A percentile compares a stretch with the other conserved stretches of the same genome.
Evolutionary conservation across 92 coral and sea anemone genomes (phyloP).

Genomic region (Paragorgia papillata): DNA sequence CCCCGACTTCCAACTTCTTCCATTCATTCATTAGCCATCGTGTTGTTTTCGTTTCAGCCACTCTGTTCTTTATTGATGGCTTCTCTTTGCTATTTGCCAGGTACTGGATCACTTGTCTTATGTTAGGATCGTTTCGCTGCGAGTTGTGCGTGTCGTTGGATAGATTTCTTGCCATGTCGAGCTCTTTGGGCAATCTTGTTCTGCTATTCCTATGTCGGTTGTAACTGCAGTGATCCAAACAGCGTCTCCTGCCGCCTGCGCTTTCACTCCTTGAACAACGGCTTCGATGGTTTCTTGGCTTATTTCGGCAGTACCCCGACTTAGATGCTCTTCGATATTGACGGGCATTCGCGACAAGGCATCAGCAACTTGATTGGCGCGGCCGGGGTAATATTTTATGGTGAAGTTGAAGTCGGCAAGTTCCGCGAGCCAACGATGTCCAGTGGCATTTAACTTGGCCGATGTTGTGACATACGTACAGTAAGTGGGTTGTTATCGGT

Average conservation of each 20-base stretch:
- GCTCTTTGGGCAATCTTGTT: slow-evolving; percentile 5
- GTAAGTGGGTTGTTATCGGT: slow-evolving; percentile 54
- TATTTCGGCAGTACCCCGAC: slow-evolving; percentile 24
- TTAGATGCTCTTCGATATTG: slow-evolving; percentile 11
- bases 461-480: slow-evolving; percentile 43
- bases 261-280: slow-evolving; percentile 9
- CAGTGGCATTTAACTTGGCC: slow-evolving; percentile 53
- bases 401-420: slow-evolving; percentile 45
- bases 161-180: slow-evolving; percentile 1
- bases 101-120: slow-evolving; percentile 31
- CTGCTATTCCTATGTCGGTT: background rate
- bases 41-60: slow-evolving; percentile 38
- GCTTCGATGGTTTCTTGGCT: slow-evolving; percentile 24
- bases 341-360: slow-evolving; percentile 37
- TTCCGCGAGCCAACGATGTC: slow-evolving; percentile 58
- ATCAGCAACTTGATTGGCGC: slow-evolving; percentile 43
- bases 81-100: slow-evolving; percentile 2
- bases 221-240: slow-evolving; percentile 17
- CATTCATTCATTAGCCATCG: slow-evolving; percentile 61
- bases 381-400: slow-evolving; percentile 48
- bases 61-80: slow-evolving; percentile 30
- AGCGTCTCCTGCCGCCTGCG: slow-evolving; percentile 15
- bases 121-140: slow-evolving; percentile 27
- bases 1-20: slow-evolving; percentile 57
- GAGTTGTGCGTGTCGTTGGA: slow-evolving; percentile 16